These are phyloP conservation scores for Pachyuromys duprasi DNA, from an alignment of 2,797 vertebrate genomes.

Conservation along the genomic window DNA sequence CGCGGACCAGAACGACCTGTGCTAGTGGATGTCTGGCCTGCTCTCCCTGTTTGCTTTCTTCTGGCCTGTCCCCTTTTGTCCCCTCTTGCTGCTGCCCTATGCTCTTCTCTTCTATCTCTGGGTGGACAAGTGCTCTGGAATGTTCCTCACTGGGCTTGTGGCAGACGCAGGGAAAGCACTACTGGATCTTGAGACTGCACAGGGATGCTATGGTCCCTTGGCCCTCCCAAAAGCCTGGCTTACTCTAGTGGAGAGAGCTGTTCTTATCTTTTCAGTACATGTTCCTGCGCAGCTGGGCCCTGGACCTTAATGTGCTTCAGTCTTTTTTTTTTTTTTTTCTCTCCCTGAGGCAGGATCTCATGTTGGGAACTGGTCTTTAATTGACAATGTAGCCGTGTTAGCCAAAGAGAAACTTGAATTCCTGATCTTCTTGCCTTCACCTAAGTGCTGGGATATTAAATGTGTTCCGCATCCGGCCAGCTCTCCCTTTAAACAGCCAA, in stretches of 20 bases:
- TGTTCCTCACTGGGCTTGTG: background rate
- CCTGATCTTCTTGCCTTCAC: too few relatives aligned
- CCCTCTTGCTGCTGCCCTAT: background rate
- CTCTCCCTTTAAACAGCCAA: background rate
- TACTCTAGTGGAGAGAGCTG: accelerated
- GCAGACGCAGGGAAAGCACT: background rate
- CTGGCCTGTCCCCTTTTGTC: background rate
- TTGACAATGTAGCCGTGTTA: background rate
- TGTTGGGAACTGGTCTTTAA: background rate
- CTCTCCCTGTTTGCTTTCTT: too few relatives aligned
- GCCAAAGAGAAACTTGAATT: background rate
- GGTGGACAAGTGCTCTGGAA: background rate
- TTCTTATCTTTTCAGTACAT: background rate
- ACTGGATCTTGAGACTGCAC: background rate
- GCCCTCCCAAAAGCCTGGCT: background rate
- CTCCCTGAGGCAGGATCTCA: background rate
- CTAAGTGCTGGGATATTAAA: background rate
- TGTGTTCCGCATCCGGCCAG: background rate
- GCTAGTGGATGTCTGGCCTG: too few relatives aligned
- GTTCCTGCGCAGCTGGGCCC: background rate
- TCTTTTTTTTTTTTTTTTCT: background rate
- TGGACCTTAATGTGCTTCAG: background rate
- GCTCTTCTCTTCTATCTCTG: background rate
- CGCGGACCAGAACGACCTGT: background rate
- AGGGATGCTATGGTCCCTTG: background rate